A percentile compares a stretch with the other conserved stretches of the same genome.
These are phyloP conservation scores for Propithecus coquereli DNA, from an alignment of 2,113 vertebrate genomes.

Conservation along the genomic window DNA sequence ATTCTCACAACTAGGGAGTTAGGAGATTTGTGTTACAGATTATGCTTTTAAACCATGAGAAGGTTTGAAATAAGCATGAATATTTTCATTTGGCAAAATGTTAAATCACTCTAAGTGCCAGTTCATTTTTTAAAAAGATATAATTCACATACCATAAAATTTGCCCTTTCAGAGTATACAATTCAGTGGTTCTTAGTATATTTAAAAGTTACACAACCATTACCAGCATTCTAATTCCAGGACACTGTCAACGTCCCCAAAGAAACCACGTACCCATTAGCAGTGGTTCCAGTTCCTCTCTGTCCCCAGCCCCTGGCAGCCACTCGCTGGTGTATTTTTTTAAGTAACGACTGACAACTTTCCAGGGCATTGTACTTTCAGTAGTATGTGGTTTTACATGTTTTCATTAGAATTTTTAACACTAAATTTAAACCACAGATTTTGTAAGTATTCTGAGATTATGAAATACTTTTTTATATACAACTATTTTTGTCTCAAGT, in stretches of 20 bases:
- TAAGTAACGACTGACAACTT: neutral
- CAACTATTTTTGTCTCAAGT: neutral
- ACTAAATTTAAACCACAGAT: neutral
- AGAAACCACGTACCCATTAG: neutral
- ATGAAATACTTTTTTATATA: neutral
- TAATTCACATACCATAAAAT: slow-evolving; percentile 16
- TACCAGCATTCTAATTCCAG: neutral
- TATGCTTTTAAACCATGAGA: neutral
- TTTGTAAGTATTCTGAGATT: neutral
- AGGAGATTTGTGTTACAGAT: neutral
- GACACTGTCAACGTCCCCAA: neutral
- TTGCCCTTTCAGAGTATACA: neutral
- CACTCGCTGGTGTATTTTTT: neutral
- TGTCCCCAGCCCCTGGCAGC: neutral
- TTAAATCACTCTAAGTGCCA: neutral
- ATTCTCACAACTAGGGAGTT: neutral
- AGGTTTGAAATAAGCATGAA: neutral
- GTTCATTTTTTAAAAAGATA: neutral
- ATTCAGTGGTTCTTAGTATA: neutral
- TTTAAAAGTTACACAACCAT: neutral
- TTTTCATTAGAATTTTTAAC: neutral
- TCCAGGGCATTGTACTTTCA: neutral
- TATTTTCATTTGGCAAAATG: slow-evolving; percentile 28
- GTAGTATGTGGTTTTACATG: neutral
- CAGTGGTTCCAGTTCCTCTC: neutral